Conservation (phyloP, 2,797 vertebrate genomes). For the Picus viridis region DNA sequence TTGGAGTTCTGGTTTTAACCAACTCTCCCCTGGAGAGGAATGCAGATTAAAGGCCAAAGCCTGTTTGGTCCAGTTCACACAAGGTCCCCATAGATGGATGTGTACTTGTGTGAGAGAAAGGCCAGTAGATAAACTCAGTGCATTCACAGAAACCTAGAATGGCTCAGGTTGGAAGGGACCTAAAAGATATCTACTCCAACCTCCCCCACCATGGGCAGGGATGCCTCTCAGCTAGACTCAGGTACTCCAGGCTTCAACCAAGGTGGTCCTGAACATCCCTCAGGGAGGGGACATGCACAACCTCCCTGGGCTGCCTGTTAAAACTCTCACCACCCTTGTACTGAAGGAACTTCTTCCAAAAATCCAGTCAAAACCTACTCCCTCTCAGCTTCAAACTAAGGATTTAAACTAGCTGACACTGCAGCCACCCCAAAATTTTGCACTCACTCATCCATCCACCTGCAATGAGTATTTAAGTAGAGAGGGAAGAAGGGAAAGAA, state of each 20-base stretch:
- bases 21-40: not conserved
- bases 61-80: rapidly evolving
- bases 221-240: no score
- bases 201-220: no score
- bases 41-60: not conserved
- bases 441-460: not conserved
- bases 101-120: not conserved
- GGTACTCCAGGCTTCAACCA: no score
- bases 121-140: not conserved
- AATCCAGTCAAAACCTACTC: no score
- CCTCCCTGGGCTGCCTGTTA: no score
- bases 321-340: no score
- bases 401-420: not conserved
- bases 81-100: not conserved
- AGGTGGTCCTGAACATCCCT: no score
- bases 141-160: not conserved
- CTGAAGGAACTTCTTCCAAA: no score
- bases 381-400: no score
- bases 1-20: not conserved
- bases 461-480: not conserved
- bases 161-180: no score
- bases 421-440: not conserved
- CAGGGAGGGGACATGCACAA: no score
- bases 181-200: no score
- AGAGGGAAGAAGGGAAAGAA: not conserved